Evolutionary conservation across 1,140 invertebrate genomes (phyloP), one percentile per base, ranked within the genome.

Genomic region (Trachymyrmex cornetzi): DNA sequence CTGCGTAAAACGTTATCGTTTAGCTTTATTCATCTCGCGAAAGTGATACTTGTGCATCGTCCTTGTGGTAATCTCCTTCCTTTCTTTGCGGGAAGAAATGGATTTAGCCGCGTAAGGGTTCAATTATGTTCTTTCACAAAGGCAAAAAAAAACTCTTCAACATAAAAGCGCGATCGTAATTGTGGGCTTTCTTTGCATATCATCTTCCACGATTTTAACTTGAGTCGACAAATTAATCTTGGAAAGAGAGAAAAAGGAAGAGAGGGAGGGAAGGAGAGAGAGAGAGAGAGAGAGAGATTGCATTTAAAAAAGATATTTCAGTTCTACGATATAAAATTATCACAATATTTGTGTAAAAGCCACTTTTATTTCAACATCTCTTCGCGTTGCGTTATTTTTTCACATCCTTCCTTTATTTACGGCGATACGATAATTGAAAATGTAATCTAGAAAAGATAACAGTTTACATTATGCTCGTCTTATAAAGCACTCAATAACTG

Each of bases 11-110:
- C 44, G 69, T 75, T 75, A 84, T 84, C 80, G 34, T 84, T 84
- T 75, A 84, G 55, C 69, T 74, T 84, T 74, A 84, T 84, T 84
- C 55, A 84, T 84, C 48, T 75, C 24, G 30, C 80, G 38, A 74
- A 48, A 30, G 24, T 19, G 19, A 38, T n/a, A 75, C 53, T 74
- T 74, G 53, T 69, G 19, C 77, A n/a, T 55, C 66, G 48, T 50
- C 34, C 38, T 82, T 82, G 53, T 24, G 38, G 55, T 63, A 84
- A 61, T 63, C 80, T 75, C 59, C 14, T 44, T 74, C 53, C 38
- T 84, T 84, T 74, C 80, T 84, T 44, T 75, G 69, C 48, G 12
- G 38, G n/a, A 61, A 61, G 27, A 75, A 84, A 50, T 27, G 19
- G 80, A 84, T 84, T 84, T 84, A 50, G 55, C 27, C 24, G 55